Conservation (phyloP, 2,888 invertebrate genomes). For the Pelosia muscerda region DNA sequence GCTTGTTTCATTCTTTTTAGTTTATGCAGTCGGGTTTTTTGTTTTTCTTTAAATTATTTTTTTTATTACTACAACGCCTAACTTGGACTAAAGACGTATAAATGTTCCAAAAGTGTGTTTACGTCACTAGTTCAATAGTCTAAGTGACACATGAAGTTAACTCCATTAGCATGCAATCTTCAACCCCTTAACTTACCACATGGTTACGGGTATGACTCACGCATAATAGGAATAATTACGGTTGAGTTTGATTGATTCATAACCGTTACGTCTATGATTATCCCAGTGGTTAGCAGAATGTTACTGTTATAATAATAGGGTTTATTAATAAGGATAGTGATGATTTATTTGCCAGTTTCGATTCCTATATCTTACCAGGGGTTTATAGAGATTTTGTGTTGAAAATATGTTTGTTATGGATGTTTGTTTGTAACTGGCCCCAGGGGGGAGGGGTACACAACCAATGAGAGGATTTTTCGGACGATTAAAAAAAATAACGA, state of each 20-base stretch:
- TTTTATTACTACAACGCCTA: too few species aligned
- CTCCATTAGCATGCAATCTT: not conserved
- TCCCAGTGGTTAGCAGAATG: conserved; percentile 9
- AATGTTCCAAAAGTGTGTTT: too few species aligned
- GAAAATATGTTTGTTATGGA: too few species aligned
- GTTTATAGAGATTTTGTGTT: not conserved
- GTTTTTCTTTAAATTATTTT: too few species aligned
- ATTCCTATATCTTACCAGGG: not conserved
- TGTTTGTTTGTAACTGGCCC: too few species aligned
- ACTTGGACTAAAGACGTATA: too few species aligned
- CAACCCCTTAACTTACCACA: conserved; percentile 6
- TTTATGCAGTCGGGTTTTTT: too few species aligned
- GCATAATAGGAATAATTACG: conserved; percentile 17
- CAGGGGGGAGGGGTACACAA: too few species aligned
- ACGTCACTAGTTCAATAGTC: too few species aligned
- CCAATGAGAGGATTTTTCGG: too few species aligned
- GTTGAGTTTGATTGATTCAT: conserved; percentile 25
- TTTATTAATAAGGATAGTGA: not conserved
- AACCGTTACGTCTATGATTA: conserved; percentile 22
- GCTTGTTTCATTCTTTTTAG: too few species aligned
- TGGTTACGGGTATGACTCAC: conserved; percentile 9
- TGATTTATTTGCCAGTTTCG: not conserved
- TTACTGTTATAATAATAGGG: not conserved
- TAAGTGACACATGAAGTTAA: conserved; percentile 1
- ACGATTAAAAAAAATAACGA: too few species aligned